Conservation (phyloP, 2,113 vertebrate genomes). For the Microcebus murinus region DNA sequence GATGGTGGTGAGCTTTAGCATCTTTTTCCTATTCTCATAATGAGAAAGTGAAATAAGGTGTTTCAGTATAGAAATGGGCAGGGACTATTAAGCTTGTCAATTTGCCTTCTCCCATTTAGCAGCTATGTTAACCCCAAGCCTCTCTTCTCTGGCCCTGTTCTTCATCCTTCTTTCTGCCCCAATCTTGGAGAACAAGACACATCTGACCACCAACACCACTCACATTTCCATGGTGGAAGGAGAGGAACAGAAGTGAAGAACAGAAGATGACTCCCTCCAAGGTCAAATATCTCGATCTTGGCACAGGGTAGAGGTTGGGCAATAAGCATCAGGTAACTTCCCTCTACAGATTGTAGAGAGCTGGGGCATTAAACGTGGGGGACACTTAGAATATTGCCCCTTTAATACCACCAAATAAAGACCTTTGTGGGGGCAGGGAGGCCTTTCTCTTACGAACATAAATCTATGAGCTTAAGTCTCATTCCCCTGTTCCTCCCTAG, state of each 20-base stretch:
- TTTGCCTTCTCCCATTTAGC: neutral
- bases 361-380: conserved; percentile 65
- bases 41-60: conserved; percentile 33
- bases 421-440: conserved; percentile 23
- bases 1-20: conserved; percentile 24
- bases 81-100: conserved; percentile 33
- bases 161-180: conserved; percentile 44
- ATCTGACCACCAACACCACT: neutral
- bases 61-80: conserved; percentile 30
- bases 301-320: conserved; percentile 21
- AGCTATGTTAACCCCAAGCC: conserved; percentile 32
- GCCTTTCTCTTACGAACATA: conserved; percentile 53
- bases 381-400: conserved; percentile 62
- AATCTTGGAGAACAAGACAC: conserved; percentile 30
- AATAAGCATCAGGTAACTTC: conserved; percentile 62
- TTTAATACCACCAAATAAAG: conserved; percentile 72
- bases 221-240: conserved; percentile 48
- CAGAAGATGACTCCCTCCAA: conserved; percentile 57
- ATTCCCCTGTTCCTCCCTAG: conserved; percentile 29
- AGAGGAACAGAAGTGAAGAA: conserved; percentile 51
- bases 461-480: conserved; percentile 56
- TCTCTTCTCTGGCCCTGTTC: conserved; percentile 56
- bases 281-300: conserved; percentile 65
- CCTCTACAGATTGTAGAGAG: conserved; percentile 66
- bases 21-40: conserved; percentile 56